These are phyloP conservation scores for Phataginus tetradactyla DNA, from an alignment of 2,797 vertebrate genomes.

Conservation along the genomic window DNA sequence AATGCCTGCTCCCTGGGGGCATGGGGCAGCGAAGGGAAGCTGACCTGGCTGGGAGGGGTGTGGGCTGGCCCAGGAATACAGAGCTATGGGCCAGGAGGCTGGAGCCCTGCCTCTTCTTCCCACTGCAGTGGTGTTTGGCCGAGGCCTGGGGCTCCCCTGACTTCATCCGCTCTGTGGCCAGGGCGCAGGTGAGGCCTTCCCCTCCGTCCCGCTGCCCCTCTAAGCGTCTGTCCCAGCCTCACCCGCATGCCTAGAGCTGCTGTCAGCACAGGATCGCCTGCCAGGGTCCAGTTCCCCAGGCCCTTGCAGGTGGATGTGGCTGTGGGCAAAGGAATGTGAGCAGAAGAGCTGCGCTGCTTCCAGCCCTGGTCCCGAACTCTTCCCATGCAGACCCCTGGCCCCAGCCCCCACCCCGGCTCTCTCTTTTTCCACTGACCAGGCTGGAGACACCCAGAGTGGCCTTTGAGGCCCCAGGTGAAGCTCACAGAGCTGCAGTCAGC, in stretches of 20 bases:
- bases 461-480: neutral
- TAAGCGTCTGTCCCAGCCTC: neutral
- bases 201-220: neutral
- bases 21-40: too few relatives aligned
- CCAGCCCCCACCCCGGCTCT: too few relatives aligned
- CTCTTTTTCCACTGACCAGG: neutral
- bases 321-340: neutral
- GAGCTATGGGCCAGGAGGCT: fast-evolving
- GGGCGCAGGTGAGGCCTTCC: neutral
- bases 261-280: neutral
- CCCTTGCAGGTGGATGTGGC: neutral
- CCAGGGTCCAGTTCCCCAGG: neutral
- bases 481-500: neutral
- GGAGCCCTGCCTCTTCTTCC: neutral
- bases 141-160: neutral
- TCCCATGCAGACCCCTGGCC: neutral
- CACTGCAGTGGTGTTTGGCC: neutral
- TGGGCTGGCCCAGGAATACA: neutral
- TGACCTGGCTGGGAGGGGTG: neutral
- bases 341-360: too few relatives aligned
- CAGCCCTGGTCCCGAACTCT: neutral
- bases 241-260: neutral
- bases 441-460: neutral
- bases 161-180: neutral
- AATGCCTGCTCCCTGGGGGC: neutral